phyloP scores from a whole-genome alignment of 2,797 vertebrate species.

The Nyctibius grandis region DNA sequence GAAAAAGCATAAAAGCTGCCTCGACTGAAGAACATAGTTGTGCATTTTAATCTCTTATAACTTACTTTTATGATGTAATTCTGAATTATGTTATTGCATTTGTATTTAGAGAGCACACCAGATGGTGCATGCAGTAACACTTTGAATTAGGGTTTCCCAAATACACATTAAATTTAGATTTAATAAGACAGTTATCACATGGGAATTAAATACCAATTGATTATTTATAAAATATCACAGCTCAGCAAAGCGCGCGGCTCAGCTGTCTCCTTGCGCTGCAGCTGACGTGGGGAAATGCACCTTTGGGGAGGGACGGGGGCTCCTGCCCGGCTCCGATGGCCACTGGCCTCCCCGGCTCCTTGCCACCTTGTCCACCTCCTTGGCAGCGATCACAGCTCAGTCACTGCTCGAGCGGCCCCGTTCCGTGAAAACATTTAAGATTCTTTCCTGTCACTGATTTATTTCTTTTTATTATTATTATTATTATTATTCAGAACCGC shows the following conservation, averaged over 20 bases:
- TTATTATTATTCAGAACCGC: neutral
- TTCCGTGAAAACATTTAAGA: neutral
- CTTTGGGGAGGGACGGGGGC: neutral
- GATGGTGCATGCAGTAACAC: constrained; percentile 60
- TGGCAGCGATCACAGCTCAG: neutral
- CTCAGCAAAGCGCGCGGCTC: neutral
- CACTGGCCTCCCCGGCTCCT: neutral
- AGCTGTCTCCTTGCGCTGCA: accelerated
- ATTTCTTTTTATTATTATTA: neutral
- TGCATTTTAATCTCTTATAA: constrained; percentile 40
- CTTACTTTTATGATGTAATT: constrained; percentile 47
- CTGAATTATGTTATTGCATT: constrained; percentile 58
- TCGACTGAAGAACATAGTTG: constrained; percentile 6
- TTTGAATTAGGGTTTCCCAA: constrained; percentile 65
- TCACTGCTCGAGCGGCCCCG: neutral
- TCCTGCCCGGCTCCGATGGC: accelerated
- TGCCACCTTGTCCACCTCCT: neutral
- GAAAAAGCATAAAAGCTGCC: constrained; percentile 43
- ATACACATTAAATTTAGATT: constrained; percentile 70
- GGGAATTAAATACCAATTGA: constrained; percentile 60
- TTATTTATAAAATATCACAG: constrained; percentile 18
- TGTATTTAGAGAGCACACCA: constrained; percentile 56
- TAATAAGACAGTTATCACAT: constrained; percentile 67
- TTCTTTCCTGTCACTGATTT: neutral
- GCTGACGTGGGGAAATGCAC: neutral